phyloP scores from a whole-genome alignment of 2,113 vertebrate species.

The Chlorodrepanis virens region DNA sequence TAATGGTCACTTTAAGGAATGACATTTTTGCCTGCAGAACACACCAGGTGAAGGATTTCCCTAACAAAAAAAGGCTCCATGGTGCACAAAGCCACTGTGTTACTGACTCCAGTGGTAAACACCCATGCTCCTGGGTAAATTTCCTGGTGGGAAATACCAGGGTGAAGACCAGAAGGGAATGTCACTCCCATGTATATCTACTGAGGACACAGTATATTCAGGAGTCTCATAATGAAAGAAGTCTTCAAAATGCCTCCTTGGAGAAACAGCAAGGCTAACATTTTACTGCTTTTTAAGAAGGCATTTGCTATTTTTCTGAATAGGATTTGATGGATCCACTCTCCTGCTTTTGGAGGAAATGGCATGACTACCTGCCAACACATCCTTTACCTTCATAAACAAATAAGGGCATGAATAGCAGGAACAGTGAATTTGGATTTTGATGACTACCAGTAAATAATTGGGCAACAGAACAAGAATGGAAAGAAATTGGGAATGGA shows the following conservation, averaged over 20 bases:
- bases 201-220: neutral
- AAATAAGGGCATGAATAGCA: neutral
- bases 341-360: neutral
- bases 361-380: neutral
- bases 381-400: neutral
- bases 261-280: neutral
- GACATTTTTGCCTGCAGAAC: neutral
- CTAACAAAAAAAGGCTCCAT: neutral
- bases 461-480: neutral
- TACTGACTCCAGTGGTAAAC: neutral
- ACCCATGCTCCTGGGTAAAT: no score
- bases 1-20: neutral
- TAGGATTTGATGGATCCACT: neutral
- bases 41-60: neutral
- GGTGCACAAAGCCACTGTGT: neutral
- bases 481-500: neutral
- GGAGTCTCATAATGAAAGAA: neutral
- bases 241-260: neutral
- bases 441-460: neutral
- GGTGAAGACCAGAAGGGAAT: neutral
- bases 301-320: neutral
- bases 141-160: neutral
- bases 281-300: neutral
- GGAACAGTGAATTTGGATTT: neutral
- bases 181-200: neutral